Conservation (phyloP, 2,888 invertebrate species). For the Antheraea assamensis region DNA sequence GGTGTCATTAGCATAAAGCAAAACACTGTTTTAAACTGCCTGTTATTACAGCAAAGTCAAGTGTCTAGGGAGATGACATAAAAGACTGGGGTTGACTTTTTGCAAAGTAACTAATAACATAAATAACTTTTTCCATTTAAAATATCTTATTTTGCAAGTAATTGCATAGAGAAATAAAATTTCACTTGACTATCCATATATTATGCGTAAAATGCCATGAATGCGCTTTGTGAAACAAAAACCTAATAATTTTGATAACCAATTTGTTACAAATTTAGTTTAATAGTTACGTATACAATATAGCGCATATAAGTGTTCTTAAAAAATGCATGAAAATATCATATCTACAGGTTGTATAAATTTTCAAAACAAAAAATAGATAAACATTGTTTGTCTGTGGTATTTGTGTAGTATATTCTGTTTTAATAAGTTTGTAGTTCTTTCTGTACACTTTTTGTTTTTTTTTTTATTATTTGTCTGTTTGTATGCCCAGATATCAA, state of each 20-base stretch:
- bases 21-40: conserved; percentile 19
- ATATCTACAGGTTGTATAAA: no score
- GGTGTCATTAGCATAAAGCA: conserved; percentile 24
- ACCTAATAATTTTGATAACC: no score
- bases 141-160: conserved; percentile 24
- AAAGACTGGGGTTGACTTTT: background rate
- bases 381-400: background rate
- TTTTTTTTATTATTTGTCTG: no score
- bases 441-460: no score
- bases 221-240: no score
- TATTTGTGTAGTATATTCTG: background rate
- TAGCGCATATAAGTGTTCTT: no score
- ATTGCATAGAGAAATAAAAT: background rate
- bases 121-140: conserved; percentile 33
- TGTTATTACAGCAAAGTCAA: conserved; percentile 15
- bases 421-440: no score
- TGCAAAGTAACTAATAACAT: conserved; percentile 35
- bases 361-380: background rate
- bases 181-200: background rate
- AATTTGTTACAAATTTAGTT: no score
- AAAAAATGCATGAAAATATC: no score
- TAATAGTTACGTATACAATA: no score
- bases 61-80: conserved; percentile 14
- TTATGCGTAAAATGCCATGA: background rate
- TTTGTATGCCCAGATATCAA: no score